Conservation (phyloP, 2,113 vertebrate species). For the Lepidiolamprologus cunningtoni region DNA sequence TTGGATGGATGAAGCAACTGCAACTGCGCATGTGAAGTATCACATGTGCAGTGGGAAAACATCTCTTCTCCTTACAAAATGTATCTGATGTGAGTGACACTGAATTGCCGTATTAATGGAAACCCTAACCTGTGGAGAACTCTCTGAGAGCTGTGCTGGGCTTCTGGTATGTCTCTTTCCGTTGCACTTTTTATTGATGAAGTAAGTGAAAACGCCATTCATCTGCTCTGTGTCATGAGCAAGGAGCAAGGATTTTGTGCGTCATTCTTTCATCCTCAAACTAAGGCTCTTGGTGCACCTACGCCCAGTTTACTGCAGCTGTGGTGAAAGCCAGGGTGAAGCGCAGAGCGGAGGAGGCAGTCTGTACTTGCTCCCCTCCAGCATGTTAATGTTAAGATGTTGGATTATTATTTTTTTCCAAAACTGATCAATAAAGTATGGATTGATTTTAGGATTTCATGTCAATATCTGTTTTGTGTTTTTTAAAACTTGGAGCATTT, state of each 20-base stretch:
- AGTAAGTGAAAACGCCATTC: conserved; percentile 53
- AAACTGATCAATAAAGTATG: background rate
- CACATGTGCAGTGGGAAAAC: background rate
- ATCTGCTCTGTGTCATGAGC: conserved; percentile 60
- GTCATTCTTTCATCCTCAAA: conserved; percentile 55
- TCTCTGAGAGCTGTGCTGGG: background rate
- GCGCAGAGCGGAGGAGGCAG: background rate
- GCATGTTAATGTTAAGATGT: background rate
- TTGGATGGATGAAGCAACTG: background rate
- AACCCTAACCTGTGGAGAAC: background rate
- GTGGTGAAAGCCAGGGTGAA: conserved; percentile 47
- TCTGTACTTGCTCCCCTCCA: background rate
- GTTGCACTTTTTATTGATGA: conserved; percentile 16
- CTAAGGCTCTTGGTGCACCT: conserved; percentile 33
- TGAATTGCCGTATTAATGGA: background rate
- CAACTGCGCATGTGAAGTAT: background rate
- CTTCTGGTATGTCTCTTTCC: conserved; percentile 23
- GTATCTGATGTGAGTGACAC: background rate
- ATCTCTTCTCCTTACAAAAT: background rate
- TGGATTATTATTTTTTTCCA: background rate
- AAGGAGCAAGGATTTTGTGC: conserved; percentile 45
- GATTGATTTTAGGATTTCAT: background rate
- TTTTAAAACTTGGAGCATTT: background rate
- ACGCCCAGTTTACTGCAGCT: conserved; percentile 50
- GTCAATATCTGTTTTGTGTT: background rate